Conservation (phyloP, 2,113 vertebrate species). For the Petrocephalus microphthalmus region DNA sequence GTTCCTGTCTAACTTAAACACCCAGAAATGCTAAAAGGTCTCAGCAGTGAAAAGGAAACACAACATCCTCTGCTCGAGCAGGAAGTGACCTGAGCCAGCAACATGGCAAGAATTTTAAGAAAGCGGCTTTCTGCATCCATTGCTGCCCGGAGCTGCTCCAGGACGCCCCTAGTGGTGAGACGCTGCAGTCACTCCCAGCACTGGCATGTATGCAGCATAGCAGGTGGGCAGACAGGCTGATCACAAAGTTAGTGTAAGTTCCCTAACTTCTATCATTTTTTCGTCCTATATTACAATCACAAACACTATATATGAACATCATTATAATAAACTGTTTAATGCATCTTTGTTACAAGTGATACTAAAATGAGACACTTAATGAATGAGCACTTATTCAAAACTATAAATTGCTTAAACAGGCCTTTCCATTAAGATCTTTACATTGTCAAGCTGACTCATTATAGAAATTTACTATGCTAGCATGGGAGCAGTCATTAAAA, state of each 20-base stretch:
- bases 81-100: not conserved
- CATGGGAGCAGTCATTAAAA: not conserved
- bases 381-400: not conserved
- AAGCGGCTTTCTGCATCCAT: not conserved
- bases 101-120: not conserved
- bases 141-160: not conserved
- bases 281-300: not conserved
- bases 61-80: not conserved
- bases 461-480: not conserved
- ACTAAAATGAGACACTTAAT: not conserved
- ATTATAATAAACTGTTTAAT: not conserved
- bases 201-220: not conserved
- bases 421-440: not conserved
- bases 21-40: not conserved
- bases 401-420: not conserved
- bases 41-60: not conserved
- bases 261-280: not conserved
- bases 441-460: not conserved
- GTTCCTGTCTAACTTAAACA: not conserved
- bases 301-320: not conserved
- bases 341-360: not conserved
- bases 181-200: not conserved
- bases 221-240: conserved; percentile 11
- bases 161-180: not conserved
- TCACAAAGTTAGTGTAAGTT: conserved; percentile 18